These are phyloP conservation scores for Nixonia krombeini DNA, from an alignment of 1,140 invertebrate genomes.

Conservation along the genomic window DNA sequence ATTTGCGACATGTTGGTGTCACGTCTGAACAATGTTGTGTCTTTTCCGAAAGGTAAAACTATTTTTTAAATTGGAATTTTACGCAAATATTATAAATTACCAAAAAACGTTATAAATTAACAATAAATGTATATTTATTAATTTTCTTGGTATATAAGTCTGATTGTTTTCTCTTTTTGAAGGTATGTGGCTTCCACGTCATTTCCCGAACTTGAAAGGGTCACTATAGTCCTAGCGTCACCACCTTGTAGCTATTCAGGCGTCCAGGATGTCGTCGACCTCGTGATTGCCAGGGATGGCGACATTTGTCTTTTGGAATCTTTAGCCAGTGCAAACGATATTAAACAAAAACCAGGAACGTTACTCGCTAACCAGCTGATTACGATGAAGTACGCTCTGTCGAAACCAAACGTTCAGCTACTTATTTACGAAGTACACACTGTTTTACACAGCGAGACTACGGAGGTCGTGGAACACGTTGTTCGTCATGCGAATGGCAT, in stretches of 20 bases:
- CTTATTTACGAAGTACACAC: conserved; percentile 71
- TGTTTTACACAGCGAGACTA: conserved; percentile 64
- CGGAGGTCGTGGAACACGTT: conserved; percentile 61
- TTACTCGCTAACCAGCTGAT: conserved; percentile 57
- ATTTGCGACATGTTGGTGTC: conserved; percentile 33
- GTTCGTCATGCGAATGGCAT: conserved; percentile 66
- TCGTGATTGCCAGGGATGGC: conserved; percentile 70
- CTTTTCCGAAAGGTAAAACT: conserved; percentile 62
- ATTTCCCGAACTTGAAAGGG: conserved; percentile 74
- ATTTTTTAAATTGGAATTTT: no score
- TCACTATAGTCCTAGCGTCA: conserved; percentile 80
- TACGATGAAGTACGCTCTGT: conserved; percentile 59
- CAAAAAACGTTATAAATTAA: no score
- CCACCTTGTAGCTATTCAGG: conserved; percentile 84
- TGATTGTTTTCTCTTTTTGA: no score
- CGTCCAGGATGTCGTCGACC: conserved; percentile 80
- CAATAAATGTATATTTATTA: no score
- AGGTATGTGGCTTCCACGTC: conserved; percentile 50
- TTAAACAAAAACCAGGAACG: conserved; percentile 38
- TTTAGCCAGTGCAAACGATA: conserved; percentile 38
- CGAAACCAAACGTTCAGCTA: conserved; percentile 67
- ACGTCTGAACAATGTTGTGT: conserved; percentile 64
- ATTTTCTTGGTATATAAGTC: no score
- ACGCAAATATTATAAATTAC: no score
- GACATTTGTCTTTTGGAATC: conserved; percentile 56